Conservation (phyloP, 2,888 invertebrate genomes). For the Cephus spinipes region DNA sequence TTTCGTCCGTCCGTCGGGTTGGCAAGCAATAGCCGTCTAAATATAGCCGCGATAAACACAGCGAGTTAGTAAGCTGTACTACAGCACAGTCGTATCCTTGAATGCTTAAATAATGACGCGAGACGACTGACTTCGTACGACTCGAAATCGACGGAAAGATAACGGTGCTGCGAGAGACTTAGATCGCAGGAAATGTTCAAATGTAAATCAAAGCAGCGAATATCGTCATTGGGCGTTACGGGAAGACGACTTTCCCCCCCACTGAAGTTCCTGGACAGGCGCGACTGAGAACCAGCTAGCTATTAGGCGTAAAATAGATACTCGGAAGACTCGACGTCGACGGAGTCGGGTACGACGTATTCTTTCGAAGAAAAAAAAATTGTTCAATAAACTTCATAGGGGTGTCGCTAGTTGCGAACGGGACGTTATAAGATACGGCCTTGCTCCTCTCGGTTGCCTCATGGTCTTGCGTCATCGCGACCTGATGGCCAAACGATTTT, state of each 20-base stretch:
- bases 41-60: conserved; percentile 63
- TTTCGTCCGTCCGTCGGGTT: conserved; percentile 45
- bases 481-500: conserved; percentile 11
- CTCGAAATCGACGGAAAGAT: neutral
- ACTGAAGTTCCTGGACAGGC: neutral
- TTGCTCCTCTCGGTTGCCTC: neutral
- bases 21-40: conserved; percentile 60
- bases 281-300: neutral
- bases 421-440: neutral
- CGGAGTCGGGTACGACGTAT: neutral
- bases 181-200: neutral
- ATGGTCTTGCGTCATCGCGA: neutral
- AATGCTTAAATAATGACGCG: conserved; percentile 37
- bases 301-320: neutral
- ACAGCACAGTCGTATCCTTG: conserved; percentile 36
- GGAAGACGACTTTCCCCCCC: neutral
- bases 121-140: conserved; percentile 23
- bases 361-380: neutral
- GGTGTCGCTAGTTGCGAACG: neutral
- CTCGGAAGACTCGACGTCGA: neutral
- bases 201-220: neutral
- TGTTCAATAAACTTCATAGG: neutral
- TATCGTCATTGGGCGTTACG: neutral
- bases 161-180: neutral
- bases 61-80: conserved; percentile 56